Conservation (phyloP, 2,797 vertebrate species). For the Peromyscus attwateri region DNA sequence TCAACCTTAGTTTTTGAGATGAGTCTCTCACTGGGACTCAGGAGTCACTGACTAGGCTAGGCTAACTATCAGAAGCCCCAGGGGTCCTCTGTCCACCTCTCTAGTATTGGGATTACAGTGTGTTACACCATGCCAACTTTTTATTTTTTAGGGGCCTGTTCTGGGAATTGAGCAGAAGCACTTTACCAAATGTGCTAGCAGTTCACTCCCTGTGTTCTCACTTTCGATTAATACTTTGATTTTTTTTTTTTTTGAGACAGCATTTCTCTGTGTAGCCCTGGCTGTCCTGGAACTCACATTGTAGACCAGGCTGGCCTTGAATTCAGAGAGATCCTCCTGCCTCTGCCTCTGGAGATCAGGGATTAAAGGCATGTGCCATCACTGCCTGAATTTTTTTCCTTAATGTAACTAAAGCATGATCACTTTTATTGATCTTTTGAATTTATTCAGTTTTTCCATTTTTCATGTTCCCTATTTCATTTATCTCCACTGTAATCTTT, state of each 20-base stretch:
- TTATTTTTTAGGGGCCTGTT: background rate
- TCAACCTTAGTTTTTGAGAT: background rate
- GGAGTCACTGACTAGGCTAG: background rate
- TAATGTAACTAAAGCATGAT: background rate
- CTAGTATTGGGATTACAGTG: background rate
- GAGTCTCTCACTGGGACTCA: background rate
- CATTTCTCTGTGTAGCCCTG: background rate
- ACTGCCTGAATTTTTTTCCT: background rate
- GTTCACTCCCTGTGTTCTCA: background rate
- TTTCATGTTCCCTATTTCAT: background rate
- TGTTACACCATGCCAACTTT: background rate
- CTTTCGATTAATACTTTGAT: background rate
- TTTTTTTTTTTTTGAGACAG: background rate
- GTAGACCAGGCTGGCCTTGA: background rate
- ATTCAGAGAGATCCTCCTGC: background rate
- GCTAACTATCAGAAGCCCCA: background rate
- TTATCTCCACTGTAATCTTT: background rate
- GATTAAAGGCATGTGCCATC: background rate
- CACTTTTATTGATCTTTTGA: background rate
- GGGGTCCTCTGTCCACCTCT: background rate
- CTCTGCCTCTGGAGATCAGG: background rate
- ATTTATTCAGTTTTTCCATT: slow-evolving; percentile 44
- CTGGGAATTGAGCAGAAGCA: background rate
- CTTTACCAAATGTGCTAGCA: no score
- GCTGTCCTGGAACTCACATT: background rate